Percentiles rank a stretch among this genome's conserved stretches.
These are phyloP conservation scores for Bryconaethiops microstoma DNA, from an alignment of 2,797 vertebrate species.

Conservation along the genomic window DNA sequence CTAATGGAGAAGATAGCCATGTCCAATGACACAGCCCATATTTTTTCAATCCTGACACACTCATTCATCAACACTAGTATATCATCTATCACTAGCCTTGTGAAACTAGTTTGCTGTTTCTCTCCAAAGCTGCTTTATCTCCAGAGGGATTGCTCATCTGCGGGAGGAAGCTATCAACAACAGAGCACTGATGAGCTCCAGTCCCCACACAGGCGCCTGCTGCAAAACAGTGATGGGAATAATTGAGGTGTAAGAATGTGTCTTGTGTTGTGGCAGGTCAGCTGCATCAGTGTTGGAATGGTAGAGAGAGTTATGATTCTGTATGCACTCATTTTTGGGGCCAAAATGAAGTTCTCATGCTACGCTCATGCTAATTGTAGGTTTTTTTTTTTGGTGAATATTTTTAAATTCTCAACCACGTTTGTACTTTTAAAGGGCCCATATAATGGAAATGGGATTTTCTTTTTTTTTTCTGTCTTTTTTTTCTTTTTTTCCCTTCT, in stretches of 20 bases:
- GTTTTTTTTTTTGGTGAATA: too few relatives aligned
- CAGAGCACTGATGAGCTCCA: conserved; percentile 25
- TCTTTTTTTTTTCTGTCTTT: too few relatives aligned
- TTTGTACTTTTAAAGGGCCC: too few relatives aligned
- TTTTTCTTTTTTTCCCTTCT: too few relatives aligned
- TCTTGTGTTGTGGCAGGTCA: background rate
- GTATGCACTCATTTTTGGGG: background rate
- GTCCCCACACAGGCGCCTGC: background rate
- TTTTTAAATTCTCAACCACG: too few relatives aligned
- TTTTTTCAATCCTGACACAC: conserved; percentile 38
- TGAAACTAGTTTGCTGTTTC: background rate
- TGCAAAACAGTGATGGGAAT: background rate
- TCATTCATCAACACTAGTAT: conserved; percentile 40
- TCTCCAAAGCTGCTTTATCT: background rate
- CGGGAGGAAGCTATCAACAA: conserved; percentile 26
- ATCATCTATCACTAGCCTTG: conserved; percentile 21
- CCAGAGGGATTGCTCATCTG: conserved; percentile 20
- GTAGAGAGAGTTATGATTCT: background rate
- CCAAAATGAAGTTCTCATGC: background rate
- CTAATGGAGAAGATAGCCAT: conserved; percentile 45
- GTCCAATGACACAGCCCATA: conserved; percentile 38
- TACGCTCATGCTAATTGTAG: too few relatives aligned
- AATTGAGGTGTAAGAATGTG: background rate
- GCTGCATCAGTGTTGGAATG: background rate
- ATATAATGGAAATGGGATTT: too few relatives aligned